Base-by-base conservation (phyloP, 2,113 vertebrate genomes). In the Entosphenus tridentatus region DNA sequence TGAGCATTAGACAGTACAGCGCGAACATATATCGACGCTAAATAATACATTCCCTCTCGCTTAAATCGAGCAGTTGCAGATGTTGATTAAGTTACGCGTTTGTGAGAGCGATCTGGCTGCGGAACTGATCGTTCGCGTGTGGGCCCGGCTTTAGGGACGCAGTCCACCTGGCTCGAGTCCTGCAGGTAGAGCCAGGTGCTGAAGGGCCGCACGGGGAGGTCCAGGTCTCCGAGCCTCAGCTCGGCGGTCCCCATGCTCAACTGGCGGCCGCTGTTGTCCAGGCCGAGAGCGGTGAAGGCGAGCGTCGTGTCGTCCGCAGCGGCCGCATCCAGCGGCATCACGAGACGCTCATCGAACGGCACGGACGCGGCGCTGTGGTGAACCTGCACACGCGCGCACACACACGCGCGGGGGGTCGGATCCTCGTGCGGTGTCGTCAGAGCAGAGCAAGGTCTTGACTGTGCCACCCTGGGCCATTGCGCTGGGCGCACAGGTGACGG, bases 111-210 rank as follows among this genome's bases (percentile, higher is more conserved):
- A 39, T 39, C 39, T 39, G 39, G 39, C 39, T 7, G 39, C 39
- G 39, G 39, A 39, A 39, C 39, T 39, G 39, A 39, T 39, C 5
- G 39, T 39, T 7, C 39, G 6, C 39, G 39, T 39, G 39, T 39
- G 6, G 39, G 39, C 39, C 21, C 21, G 21, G 3, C 3, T 7
- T 39, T 39, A 39, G 4, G 39, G 39, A 39, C 39, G 39, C 39
- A 39, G 39, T 7, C 39, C 21, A 85, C 93, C 86, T 89, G 96
- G 76, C 86, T 95, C 73, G 82, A 81, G 73, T 98, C 93, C 74
- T 96, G 93, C 16, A 98, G 79, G 79, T 95, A 96, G 14, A 98
- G 85, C 93, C 93, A 98, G 72, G 92, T 86, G 0, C 78, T 83
- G 80, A 98, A 98, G 12, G 92, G 85, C 2, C 91, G 80, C 18